These are phyloP conservation scores for Molossus molossus DNA, from an alignment of 2,797 vertebrate genomes.

Conservation along the genomic window DNA sequence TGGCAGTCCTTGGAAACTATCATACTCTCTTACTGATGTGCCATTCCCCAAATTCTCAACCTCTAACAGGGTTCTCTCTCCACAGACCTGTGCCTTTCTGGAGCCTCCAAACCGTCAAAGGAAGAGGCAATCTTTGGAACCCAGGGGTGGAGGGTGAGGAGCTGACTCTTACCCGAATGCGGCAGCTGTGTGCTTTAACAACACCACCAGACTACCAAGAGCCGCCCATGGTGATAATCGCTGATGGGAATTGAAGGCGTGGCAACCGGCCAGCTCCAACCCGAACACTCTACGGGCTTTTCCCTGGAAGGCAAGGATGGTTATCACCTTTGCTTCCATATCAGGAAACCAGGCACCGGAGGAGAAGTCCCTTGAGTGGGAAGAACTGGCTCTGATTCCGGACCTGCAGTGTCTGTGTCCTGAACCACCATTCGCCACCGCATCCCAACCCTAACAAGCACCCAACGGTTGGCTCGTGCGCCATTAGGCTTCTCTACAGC, in stretches of 20 bases:
- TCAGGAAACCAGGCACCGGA: background rate
- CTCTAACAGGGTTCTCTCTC: background rate
- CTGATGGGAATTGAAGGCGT: fast-evolving
- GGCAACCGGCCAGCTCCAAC: fast-evolving
- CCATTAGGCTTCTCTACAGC: background rate
- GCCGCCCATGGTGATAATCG: fast-evolving
- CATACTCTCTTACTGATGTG: fast-evolving
- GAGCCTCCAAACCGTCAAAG: background rate
- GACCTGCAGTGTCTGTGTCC: background rate
- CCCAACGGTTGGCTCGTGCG: background rate
- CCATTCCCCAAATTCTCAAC: background rate
- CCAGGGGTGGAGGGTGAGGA: too few species aligned
- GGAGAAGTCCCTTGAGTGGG: fast-evolving
- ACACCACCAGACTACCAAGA: background rate
- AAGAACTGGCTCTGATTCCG: background rate
- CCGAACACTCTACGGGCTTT: background rate
- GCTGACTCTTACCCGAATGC: background rate
- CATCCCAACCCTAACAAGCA: background rate
- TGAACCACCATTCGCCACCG: background rate
- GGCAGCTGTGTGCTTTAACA: fast-evolving
- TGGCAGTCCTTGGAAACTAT: background rate
- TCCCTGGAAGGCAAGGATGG: background rate
- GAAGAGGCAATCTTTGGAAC: background rate
- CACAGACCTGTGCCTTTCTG: background rate
- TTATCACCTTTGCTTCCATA: fast-evolving